phyloP scores from a whole-genome alignment of 2,797 vertebrate species.

The Adrianichthys oophorus region DNA sequence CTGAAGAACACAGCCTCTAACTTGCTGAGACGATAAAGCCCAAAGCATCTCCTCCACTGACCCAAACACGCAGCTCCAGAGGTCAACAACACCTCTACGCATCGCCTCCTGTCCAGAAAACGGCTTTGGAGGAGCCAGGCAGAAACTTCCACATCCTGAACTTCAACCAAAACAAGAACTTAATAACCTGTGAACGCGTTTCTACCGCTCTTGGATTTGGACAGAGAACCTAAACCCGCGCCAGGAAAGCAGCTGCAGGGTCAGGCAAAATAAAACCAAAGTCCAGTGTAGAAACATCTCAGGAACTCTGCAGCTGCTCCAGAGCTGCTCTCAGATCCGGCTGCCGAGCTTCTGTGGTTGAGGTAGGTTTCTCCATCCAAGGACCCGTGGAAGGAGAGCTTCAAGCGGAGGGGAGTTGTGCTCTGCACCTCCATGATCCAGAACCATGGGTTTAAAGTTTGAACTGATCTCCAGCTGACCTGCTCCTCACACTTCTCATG shows the following conservation, averaged over 20 bases:
- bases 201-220: no score
- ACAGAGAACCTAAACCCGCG: slow-evolving; percentile 3
- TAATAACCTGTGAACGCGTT: no score
- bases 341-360: slow-evolving; percentile 78
- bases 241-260: slow-evolving; percentile 8
- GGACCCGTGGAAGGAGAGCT: slow-evolving; percentile 65
- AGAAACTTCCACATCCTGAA: no score
- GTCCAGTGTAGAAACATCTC: slow-evolving; percentile 75
- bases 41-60: no score
- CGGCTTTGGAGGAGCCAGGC: no score
- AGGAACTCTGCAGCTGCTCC: slow-evolving; percentile 55
- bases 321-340: slow-evolving; percentile 72
- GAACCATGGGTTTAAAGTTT: slow-evolving; percentile 26
- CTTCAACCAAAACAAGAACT: no score
- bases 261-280: slow-evolving; percentile 39
- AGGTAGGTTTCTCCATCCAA: slow-evolving; percentile 83
- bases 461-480: slow-evolving; percentile 27
- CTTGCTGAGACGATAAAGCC: no score
- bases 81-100: no score
- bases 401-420: slow-evolving; percentile 55
- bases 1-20: no score
- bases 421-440: slow-evolving; percentile 59
- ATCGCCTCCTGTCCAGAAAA: no score
- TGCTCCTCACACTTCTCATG: slow-evolving; percentile 26
- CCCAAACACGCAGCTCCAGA: no score